Conservation (phyloP, 2,113 vertebrate genomes). For the Spea multiplicata region DNA sequence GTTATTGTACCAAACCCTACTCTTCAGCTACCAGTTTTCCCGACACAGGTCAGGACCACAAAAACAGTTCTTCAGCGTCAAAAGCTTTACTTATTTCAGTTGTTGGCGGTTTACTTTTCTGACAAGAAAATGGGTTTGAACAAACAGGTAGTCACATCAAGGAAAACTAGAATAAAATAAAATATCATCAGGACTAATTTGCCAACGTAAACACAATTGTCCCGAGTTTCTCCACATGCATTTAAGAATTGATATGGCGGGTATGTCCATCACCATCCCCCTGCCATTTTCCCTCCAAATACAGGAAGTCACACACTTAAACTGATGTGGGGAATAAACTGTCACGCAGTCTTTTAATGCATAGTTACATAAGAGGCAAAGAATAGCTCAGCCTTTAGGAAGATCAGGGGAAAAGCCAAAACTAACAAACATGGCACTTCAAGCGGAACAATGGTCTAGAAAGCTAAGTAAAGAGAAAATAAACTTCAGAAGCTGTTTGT, state of each 20-base stretch:
- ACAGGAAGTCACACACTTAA: slow-evolving; percentile 71
- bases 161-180: slow-evolving; percentile 62
- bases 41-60: slow-evolving; percentile 2
- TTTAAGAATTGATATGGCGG: slow-evolving; percentile 65
- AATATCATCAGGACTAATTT: slow-evolving; percentile 65
- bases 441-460: slow-evolving; percentile 76
- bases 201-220: slow-evolving; percentile 66
- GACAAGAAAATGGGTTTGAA: slow-evolving; percentile 3
- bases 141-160: no score
- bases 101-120: slow-evolving; percentile 4
- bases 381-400: slow-evolving; percentile 68
- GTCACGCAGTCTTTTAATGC: slow-evolving; percentile 57
- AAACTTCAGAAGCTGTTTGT: slow-evolving; percentile 75
- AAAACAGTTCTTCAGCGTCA: background rate
- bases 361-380: slow-evolving; percentile 63
- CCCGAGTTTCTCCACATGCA: slow-evolving; percentile 64
- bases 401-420: slow-evolving; percentile 69
- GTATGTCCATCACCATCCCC: slow-evolving; percentile 50
- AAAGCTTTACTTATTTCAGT: background rate
- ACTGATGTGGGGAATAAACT: slow-evolving; percentile 65
- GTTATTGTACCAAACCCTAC: slow-evolving; percentile 13
- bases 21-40: background rate
- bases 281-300: slow-evolving; percentile 53
- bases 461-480: slow-evolving; percentile 78
- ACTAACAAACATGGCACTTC: slow-evolving; percentile 77